phyloP scores from a whole-genome alignment of 2,888 invertebrate genomes.

The Griposia aprilina region DNA sequence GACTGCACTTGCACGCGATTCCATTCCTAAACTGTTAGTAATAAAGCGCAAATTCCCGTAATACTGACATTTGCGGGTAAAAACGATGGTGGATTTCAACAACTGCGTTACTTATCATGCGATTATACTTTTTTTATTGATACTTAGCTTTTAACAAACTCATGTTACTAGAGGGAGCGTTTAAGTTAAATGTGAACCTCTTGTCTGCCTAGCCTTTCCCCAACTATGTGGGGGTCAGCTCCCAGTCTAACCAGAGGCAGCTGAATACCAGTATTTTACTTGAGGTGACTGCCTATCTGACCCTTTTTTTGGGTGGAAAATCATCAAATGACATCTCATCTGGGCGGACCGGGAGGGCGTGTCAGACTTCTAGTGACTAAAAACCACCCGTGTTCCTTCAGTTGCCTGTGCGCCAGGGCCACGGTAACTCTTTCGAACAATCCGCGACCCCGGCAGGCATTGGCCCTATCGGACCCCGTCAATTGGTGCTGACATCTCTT shows the following conservation, averaged over 20 bases:
- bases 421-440: too few species aligned
- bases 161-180: constrained; percentile 41
- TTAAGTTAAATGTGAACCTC: not conserved
- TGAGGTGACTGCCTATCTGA: not conserved
- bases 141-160: constrained; percentile 15
- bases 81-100: constrained; percentile 28
- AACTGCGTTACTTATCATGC: constrained; percentile 43
- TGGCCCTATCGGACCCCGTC: too few species aligned
- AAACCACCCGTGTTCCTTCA: too few species aligned
- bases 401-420: too few species aligned
- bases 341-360: too few species aligned
- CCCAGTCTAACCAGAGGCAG: not conserved
- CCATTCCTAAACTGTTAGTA: not conserved
- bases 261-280: not conserved
- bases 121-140: constrained; percentile 52
- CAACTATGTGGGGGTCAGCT: not conserved
- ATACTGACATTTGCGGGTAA: constrained; percentile 23
- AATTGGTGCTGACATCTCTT: too few species aligned
- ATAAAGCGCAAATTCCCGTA: constrained; percentile 39
- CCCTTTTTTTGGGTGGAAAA: too few species aligned
- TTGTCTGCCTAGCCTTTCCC: not conserved
- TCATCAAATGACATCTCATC: too few species aligned
- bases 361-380: too few species aligned
- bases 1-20: constrained; percentile 42
- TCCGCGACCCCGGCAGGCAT: too few species aligned